phyloP scores from a whole-genome alignment of 2,888 invertebrate species.

The Meliscaeva auricollis region DNA sequence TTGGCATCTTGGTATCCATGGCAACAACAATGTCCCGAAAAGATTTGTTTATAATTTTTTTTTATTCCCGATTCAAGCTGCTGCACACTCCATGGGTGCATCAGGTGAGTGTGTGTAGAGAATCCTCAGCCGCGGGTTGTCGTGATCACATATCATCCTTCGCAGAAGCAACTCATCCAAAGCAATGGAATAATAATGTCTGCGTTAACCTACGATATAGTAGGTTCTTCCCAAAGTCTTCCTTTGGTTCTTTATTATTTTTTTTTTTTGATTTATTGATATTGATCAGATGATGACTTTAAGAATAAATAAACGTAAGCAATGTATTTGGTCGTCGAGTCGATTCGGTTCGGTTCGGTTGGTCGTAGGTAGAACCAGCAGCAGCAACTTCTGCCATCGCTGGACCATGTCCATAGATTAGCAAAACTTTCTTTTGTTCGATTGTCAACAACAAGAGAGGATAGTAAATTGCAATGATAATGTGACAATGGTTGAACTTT shows the following conservation, averaged over 20 bases:
- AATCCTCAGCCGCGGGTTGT: slow-evolving; percentile 50
- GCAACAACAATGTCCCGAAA: slow-evolving; percentile 54
- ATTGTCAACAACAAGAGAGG: slow-evolving; percentile 53
- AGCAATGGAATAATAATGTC: slow-evolving; percentile 48
- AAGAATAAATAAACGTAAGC: slow-evolving; percentile 28
- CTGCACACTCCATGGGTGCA: slow-evolving; percentile 23
- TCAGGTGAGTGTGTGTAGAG: slow-evolving; percentile 22
- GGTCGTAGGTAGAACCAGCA: slow-evolving; percentile 2
- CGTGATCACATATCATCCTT: slow-evolving; percentile 74
- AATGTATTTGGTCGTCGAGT: neutral
- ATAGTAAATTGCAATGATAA: slow-evolving; percentile 65
- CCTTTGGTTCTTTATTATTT: slow-evolving; percentile 1
- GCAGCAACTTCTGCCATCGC: slow-evolving; percentile 14
- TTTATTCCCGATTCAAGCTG: slow-evolving; percentile 44
- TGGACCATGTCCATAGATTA: slow-evolving; percentile 70
- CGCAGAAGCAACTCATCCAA: slow-evolving; percentile 30
- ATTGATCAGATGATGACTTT: slow-evolving; percentile 70
- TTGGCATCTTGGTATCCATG: slow-evolving; percentile 6
- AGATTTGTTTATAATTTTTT: slow-evolving; percentile 47
- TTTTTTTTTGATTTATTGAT: slow-evolving; percentile 68
- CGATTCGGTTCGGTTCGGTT: too few species aligned
- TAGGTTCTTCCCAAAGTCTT: slow-evolving; percentile 10
- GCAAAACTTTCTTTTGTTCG: slow-evolving; percentile 67
- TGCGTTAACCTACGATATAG: slow-evolving; percentile 47
- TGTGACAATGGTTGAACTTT: slow-evolving; percentile 70